phyloP scores from a whole-genome alignment of 2,113 vertebrate species.

The Zosterops borbonicus region DNA sequence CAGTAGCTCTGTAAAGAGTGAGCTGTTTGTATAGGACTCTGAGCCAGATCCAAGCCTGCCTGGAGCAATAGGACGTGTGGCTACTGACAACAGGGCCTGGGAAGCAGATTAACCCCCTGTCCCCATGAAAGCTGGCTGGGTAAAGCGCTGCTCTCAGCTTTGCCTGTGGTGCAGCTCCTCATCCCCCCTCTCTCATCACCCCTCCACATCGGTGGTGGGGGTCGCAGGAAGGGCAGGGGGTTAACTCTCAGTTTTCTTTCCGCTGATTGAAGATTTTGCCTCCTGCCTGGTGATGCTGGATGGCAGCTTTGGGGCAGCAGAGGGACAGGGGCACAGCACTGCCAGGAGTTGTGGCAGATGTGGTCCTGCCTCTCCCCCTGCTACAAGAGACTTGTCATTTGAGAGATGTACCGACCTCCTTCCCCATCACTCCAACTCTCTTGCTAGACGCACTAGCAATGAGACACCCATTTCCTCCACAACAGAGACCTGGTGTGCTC shows the following conservation, averaged over 20 bases:
- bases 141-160: accelerated
- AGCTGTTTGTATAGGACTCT: slow-evolving; percentile 42
- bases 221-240: background rate
- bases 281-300: background rate
- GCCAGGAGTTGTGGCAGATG: background rate
- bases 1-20: slow-evolving; percentile 36
- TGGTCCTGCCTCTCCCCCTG: background rate
- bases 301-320: background rate
- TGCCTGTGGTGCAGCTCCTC: background rate
- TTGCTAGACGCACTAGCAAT: background rate
- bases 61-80: background rate
- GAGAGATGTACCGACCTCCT: background rate
- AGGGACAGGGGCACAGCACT: background rate
- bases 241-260: slow-evolving; percentile 22
- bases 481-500: background rate
- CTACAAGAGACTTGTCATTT: background rate
- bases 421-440: background rate
- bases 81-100: slow-evolving; percentile 41
- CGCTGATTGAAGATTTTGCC: slow-evolving; percentile 23
- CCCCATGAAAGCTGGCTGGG: background rate
- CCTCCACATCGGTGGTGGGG: accelerated
- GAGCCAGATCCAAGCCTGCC: slow-evolving; percentile 33
- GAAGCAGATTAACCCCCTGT: slow-evolving; percentile 64
- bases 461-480: background rate
- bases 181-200: slow-evolving; percentile 7